Percentiles rank a stretch among this genome's conserved stretches.
phyloP scores from a whole-genome alignment of 2,888 invertebrate species.

The Phaonia tiefii region DNA sequence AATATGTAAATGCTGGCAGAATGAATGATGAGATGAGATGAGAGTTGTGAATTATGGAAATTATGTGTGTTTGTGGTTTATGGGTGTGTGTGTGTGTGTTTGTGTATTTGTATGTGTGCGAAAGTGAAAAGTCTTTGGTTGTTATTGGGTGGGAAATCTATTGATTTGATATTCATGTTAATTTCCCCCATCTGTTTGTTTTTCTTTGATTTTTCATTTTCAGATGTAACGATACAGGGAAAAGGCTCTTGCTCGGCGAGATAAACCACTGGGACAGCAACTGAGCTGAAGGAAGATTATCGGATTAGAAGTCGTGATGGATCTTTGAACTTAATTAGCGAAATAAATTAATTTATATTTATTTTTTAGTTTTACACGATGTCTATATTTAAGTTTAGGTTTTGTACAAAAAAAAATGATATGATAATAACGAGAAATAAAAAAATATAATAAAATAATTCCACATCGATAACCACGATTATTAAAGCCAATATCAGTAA shows the following conservation, averaged over 20 bases:
- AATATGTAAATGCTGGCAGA: no score
- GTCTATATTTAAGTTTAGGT: conserved; percentile 38
- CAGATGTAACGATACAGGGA: conserved; percentile 78
- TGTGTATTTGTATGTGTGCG: conserved; percentile 16
- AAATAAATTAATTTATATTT: conserved; percentile 54
- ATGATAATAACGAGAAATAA: conserved; percentile 38
- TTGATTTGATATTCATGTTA: conserved; percentile 15
- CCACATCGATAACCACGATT: conserved; percentile 8
- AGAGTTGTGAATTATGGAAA: conserved; percentile 27
- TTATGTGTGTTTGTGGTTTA: background rate
- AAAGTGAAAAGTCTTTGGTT: conserved; percentile 14
- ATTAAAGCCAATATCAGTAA: no score
- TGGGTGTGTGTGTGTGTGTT: background rate
- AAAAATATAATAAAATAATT: conserved; percentile 35
- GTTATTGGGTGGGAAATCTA: background rate
- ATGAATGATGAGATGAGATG: background rate
- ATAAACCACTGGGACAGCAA: conserved; percentile 39
- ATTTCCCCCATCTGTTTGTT: no score
- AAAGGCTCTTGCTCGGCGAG: conserved; percentile 78
- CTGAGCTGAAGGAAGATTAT: background rate
- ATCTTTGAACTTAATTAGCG: conserved; percentile 53
- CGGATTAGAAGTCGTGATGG: conserved; percentile 8
- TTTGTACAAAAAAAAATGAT: conserved; percentile 6
- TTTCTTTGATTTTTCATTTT: conserved; percentile 46
- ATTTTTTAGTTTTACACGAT: conserved; percentile 33